These are phyloP conservation scores for Rhineura floridana DNA, from an alignment of 2,113 vertebrate genomes.

Conservation along the genomic window DNA sequence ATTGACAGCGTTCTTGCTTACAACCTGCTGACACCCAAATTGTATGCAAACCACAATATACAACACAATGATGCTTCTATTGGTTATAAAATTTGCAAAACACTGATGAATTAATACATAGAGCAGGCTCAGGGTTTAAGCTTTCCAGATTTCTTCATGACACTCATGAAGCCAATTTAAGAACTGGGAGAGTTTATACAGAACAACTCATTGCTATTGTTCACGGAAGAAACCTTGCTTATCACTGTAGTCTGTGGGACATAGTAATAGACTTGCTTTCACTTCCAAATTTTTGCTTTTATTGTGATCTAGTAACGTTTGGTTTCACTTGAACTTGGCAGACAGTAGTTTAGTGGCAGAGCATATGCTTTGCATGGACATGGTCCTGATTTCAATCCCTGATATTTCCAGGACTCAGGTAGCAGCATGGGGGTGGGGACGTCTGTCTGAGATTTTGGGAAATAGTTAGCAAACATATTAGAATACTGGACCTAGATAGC, in stretches of 20 bases:
- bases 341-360: background rate
- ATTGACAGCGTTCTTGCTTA: background rate
- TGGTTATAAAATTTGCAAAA: background rate
- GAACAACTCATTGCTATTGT: background rate
- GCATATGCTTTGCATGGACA: no score
- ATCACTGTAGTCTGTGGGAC: background rate
- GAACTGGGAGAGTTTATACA: background rate
- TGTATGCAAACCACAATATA: background rate
- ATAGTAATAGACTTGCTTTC: background rate
- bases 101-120: background rate
- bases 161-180: background rate
- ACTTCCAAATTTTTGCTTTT: background rate
- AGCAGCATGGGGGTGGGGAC: background rate
- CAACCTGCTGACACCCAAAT: background rate
- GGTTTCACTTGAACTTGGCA: background rate
- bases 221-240: background rate
- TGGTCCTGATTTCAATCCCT: background rate
- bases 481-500: no score
- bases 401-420: background rate
- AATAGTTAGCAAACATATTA: background rate
- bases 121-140: background rate
- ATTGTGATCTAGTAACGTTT: background rate
- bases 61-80: background rate
- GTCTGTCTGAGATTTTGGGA: background rate
- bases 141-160: background rate